Percentiles rank a stretch among this genome's conserved stretches.
Conservation (phyloP, 2,888 invertebrate species). For the Drosophila nr. perissopoda region DNA sequence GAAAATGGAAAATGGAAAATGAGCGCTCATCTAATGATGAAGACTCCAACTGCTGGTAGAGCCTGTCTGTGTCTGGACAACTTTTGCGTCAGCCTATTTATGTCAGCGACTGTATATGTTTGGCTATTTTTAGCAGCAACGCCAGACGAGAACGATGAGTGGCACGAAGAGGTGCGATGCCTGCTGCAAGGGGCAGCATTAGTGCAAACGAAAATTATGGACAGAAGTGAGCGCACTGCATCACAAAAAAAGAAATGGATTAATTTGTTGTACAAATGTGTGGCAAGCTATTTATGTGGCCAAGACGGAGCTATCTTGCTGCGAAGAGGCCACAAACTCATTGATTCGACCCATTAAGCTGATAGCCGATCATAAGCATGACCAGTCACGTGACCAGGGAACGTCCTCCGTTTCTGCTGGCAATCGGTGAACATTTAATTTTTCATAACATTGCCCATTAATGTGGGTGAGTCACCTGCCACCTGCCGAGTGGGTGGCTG, state of each 20-base stretch:
- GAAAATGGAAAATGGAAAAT: conserved; percentile 22
- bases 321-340: conserved; percentile 17
- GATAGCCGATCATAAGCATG: conserved; percentile 67
- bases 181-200: background rate
- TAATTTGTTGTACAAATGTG: conserved; percentile 46
- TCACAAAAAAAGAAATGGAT: conserved; percentile 20
- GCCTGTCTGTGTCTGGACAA: conserved; percentile 26
- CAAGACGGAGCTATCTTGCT: background rate
- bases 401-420: conserved; percentile 13
- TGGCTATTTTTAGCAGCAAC: conserved; percentile 40
- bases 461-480: conserved; percentile 24
- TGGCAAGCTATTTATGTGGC: conserved; percentile 34
- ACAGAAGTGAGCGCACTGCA: conserved; percentile 3
- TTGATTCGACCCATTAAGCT: conserved; percentile 63
- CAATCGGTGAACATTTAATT: conserved; percentile 75
- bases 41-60: conserved; percentile 14
- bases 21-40: conserved; percentile 48
- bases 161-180: background rate
- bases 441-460: conserved; percentile 60
- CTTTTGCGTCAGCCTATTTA: conserved; percentile 51
- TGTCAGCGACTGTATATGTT: conserved; percentile 23
- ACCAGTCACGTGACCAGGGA: conserved; percentile 56
- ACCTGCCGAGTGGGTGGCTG: conserved; percentile 16
- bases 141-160: conserved; percentile 37
- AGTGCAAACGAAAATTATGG: conserved; percentile 38